Evolutionary conservation across 2,113 vertebrate species (phyloP).

Genomic region (Barbus barbus): DNA sequence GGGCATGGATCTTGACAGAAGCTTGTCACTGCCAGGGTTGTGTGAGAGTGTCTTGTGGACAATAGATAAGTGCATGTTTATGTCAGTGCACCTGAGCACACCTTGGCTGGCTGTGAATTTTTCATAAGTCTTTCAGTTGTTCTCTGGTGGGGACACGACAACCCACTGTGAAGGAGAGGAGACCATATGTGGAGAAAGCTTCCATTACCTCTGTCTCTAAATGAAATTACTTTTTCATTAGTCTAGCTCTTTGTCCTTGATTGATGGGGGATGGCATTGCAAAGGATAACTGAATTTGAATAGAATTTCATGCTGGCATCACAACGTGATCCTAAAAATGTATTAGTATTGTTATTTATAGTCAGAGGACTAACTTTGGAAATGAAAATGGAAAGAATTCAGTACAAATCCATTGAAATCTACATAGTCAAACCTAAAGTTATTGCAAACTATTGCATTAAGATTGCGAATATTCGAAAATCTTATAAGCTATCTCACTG

Average conservation of each 20-base stretch:
- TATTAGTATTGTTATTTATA: background rate
- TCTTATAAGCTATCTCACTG: background rate
- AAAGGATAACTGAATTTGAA: constrained; percentile 17
- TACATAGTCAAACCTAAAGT: background rate
- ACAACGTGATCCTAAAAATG: background rate
- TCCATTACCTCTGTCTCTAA: constrained; percentile 21
- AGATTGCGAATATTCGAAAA: background rate
- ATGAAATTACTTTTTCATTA: constrained; percentile 34
- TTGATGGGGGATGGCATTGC: constrained; percentile 15
- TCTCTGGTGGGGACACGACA: constrained; percentile 32
- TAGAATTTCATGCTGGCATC: background rate
- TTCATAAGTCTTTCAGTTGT: constrained; percentile 46
- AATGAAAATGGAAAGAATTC: background rate
- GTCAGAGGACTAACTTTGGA: background rate
- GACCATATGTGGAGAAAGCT: background rate
- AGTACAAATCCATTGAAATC: background rate
- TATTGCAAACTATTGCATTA: background rate
- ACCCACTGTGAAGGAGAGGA: constrained; percentile 31
- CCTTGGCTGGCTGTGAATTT: constrained; percentile 47
- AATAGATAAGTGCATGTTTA: constrained; percentile 7
- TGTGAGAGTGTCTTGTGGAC: constrained; percentile 4
- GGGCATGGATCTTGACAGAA: background rate
- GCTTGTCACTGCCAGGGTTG: background rate
- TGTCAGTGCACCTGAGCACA: constrained; percentile 15
- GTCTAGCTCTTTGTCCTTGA: constrained; percentile 1